phyloP scores from a whole-genome alignment of 2,888 invertebrate species.

The Luffia ferchaultella region DNA sequence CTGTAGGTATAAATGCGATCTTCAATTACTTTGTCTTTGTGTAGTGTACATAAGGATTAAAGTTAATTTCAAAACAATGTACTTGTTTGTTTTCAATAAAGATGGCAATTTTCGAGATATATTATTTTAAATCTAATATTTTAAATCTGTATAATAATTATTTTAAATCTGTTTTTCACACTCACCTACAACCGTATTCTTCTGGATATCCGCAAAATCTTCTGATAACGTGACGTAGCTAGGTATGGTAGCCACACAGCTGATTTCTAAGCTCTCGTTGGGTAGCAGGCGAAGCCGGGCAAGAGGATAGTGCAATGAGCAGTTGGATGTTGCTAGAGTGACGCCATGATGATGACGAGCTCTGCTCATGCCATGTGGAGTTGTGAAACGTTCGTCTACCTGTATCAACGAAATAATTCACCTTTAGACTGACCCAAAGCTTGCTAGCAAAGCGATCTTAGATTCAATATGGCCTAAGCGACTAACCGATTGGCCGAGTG shows the following conservation, averaged over 20 bases:
- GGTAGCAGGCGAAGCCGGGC: constrained; percentile 72
- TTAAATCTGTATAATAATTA: no score
- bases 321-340: constrained; percentile 42
- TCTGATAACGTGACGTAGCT: constrained; percentile 73
- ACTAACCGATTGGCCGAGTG: no score
- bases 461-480: no score
- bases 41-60: no score
- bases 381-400: constrained; percentile 51
- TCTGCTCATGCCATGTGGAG: constrained; percentile 42
- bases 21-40: no score
- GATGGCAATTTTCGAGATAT: no score
- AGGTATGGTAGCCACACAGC: constrained; percentile 81
- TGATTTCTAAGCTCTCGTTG: constrained; percentile 75
- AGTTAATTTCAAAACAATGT: no score
- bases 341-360: constrained; percentile 50
- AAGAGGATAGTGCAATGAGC: constrained; percentile 72
- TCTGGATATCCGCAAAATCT: constrained; percentile 77
- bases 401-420: constrained; percentile 20
- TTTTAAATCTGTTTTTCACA: constrained; percentile 1
- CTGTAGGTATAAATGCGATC: no score
- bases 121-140: no score
- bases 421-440: no score
- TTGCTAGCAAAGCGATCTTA: no score
- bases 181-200: constrained; percentile 76
- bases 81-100: no score